phyloP scores from a whole-genome alignment of 2,888 invertebrate genomes.

The Cecidostiba fungosa region DNA sequence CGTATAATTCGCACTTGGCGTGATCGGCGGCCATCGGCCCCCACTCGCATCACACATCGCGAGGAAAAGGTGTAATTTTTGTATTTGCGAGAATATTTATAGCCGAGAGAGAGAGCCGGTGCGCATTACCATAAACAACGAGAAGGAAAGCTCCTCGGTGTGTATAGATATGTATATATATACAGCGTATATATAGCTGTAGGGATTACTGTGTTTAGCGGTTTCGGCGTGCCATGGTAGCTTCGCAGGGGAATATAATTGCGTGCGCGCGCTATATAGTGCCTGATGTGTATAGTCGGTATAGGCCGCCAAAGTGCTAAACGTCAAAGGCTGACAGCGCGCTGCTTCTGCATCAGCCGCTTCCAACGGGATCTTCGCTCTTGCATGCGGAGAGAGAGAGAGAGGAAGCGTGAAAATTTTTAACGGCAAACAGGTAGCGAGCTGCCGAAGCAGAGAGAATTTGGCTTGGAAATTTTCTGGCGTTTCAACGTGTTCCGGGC shows the following conservation, averaged over 20 bases:
- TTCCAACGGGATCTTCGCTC: slow-evolving; percentile 13
- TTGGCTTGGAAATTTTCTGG: background rate
- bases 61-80: slow-evolving; percentile 75
- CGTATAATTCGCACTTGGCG: slow-evolving; percentile 69
- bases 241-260: slow-evolving; percentile 67
- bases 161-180: slow-evolving; percentile 72
- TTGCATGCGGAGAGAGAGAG: background rate
- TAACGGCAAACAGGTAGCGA: background rate
- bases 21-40: slow-evolving; percentile 74
- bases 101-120: slow-evolving; percentile 69
- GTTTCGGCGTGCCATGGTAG: slow-evolving; percentile 53
- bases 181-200: slow-evolving; percentile 3
- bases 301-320: slow-evolving; percentile 45
- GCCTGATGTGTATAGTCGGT: background rate
- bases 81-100: slow-evolving; percentile 78
- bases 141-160: slow-evolving; percentile 73
- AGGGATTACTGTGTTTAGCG: slow-evolving; percentile 64
- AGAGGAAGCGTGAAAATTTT: background rate
- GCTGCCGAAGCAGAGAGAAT: background rate
- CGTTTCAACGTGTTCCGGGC: no score
- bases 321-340: slow-evolving; percentile 61
- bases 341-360: background rate
- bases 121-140: slow-evolving; percentile 78
- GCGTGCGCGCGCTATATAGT: slow-evolving; percentile 60
- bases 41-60: slow-evolving; percentile 5